A percentile compares a stretch with the other conserved stretches of the same genome.
Conservation (phyloP, 2,113 vertebrate species). For the Puffinus mauretanicus region DNA sequence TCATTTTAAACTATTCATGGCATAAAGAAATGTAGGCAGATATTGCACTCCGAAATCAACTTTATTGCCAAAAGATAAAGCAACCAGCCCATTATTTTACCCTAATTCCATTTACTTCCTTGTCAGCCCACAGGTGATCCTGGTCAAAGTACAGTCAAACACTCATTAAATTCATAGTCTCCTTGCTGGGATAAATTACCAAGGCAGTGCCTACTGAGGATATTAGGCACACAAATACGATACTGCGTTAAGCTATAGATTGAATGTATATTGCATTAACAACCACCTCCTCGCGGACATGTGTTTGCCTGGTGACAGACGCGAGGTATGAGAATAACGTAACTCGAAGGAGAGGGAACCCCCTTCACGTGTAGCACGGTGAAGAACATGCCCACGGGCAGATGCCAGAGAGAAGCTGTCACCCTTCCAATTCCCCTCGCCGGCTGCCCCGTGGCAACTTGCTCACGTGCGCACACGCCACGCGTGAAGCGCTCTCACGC, state of each 20-base stretch:
- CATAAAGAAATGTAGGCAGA: not conserved
- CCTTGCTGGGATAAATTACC: not conserved
- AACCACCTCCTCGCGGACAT: not conserved
- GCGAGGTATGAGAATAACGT: not conserved
- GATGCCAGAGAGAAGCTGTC: not conserved
- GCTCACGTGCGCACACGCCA: not conserved
- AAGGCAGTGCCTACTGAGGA: not conserved
- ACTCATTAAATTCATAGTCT: not conserved
- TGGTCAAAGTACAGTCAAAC: not conserved
- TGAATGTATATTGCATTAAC: not conserved
- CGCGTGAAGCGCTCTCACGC: not conserved
- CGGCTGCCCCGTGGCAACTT: not conserved
- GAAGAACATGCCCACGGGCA: not conserved
- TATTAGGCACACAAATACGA: too few species aligned
- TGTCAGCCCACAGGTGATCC: not conserved
- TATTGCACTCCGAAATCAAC: not conserved
- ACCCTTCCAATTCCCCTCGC: not conserved
- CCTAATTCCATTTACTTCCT: not conserved
- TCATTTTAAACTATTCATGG: not conserved
- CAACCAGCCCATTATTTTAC: not conserved
- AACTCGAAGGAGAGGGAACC: not conserved
- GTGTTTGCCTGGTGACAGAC: not conserved
- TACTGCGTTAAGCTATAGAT: not conserved
- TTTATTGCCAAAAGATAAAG: not conserved
- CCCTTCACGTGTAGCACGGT: accelerated